A percentile compares a stretch with the other conserved stretches of the same genome.
Conservation (phyloP, 1,140 invertebrate genomes). For the Ceratoteleas bidentatus region DNA sequence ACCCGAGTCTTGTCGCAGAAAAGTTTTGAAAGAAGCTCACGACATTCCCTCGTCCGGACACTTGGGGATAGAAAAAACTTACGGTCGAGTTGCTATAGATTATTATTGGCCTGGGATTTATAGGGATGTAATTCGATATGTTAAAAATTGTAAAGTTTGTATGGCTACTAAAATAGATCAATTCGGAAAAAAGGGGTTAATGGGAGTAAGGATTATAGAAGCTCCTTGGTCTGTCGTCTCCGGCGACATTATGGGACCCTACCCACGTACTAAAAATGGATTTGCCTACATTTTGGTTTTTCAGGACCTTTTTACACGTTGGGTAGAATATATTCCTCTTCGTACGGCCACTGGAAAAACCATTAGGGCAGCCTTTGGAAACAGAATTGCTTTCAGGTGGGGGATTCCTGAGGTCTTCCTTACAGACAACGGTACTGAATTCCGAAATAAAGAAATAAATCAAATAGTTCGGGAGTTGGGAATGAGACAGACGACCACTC, state of each 20-base stretch:
- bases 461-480: background rate
- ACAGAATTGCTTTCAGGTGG: background rate
- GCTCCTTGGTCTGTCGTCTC: background rate
- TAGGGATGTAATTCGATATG: conserved; percentile 39
- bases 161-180: conserved; percentile 27
- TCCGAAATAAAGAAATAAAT: background rate
- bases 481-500: background rate
- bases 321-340: conserved; percentile 4
- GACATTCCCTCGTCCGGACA: conserved; percentile 12
- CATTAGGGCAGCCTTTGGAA: background rate
- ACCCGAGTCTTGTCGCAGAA: background rate
- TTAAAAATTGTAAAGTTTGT: conserved; percentile 59
- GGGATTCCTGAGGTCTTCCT: background rate
- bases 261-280: background rate
- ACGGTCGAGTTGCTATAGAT: background rate
- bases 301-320: background rate
- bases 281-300: background rate
- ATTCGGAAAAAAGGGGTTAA: background rate
- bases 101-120: conserved; percentile 21
- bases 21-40: background rate
- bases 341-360: background rate
- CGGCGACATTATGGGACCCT: background rate
- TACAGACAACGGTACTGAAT: background rate
- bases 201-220: background rate
- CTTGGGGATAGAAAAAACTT: conserved; percentile 8